Evolutionary conservation across 2,113 vertebrate species (phyloP), one percentile per base, ranked within the genome.

Genomic region (Glaucidium brasilianum): DNA sequence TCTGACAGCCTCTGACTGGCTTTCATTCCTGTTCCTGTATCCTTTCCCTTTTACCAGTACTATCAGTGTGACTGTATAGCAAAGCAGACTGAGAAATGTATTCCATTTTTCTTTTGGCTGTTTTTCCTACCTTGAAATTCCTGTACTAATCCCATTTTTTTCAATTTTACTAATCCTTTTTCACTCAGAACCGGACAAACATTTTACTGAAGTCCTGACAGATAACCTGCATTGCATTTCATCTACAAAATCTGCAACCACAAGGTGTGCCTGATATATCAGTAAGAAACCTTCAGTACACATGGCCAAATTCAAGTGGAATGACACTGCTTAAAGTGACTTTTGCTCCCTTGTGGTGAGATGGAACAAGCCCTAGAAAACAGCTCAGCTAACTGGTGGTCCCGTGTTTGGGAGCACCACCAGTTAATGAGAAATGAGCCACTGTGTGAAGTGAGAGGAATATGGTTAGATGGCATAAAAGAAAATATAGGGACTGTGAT

Each of bases 351-450:
- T 59, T 1, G 2, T 26, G 35, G 15, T 25, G 39, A 82, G 60
- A 75, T 21, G 17, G 76, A 93, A 68, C 9, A 75, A 87, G 49
- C 32, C 39, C n/a, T 45, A 35, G 21, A 60, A 59, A 68, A 79
- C 21, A 60, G 53, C 26, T 85, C 45, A 58, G 34, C 45, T 60
- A 75, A 49, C 41, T 2, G 1, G 1, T 58, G 34, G 43, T 39
- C n/a, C 15, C 0, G 0, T 35, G 32, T 17, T 81, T 39, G 34
- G 0, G 5, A 85, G 56, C 35, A 76, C 0, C 0, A 63, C 8
- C 2, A 0, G 34, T 23, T 72, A 79, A 85, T 30, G 45, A 81
- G 79, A 84, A 93, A 72, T 29, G 10, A 83, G n/a, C 34, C 80
- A 37, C 49, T 8, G 20, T 41, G 53, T 39, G 26, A 92, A 86